Percentiles rank a stretch among this genome's conserved stretches.
Evolutionary conservation across 2,113 vertebrate species (phyloP).

Genomic region (Neolamprologus longior): DNA sequence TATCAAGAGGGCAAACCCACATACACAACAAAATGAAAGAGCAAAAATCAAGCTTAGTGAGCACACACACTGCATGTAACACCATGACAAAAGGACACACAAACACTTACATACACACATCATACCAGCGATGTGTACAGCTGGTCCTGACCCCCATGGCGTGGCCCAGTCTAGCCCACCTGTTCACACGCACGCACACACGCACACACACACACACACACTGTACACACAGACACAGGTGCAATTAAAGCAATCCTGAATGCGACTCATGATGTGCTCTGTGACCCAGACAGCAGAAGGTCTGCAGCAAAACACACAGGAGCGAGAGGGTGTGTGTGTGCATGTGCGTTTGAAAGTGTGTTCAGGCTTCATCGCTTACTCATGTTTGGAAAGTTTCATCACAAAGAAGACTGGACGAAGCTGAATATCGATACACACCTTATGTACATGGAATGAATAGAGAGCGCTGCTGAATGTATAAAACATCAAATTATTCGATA

Average conservation of each 20-base stretch:
- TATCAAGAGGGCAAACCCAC: conserved; percentile 15
- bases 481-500: background rate
- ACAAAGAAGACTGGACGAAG: background rate
- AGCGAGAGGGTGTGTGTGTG: background rate
- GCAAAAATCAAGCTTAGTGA: background rate
- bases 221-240: conserved; percentile 14
- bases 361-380: background rate
- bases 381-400: background rate
- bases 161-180: conserved; percentile 48
- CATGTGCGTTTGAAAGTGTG: background rate
- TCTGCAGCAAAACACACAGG: conserved; percentile 34
- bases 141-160: conserved; percentile 56
- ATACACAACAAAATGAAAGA: conserved; percentile 23
- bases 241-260: conserved; percentile 64
- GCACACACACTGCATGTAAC: background rate
- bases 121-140: conserved; percentile 41
- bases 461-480: background rate
- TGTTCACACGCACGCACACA: conserved; percentile 23
- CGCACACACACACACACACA: background rate
- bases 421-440: background rate
- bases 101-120: conserved; percentile 20
- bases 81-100: conserved; percentile 16
- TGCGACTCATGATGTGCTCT: conserved; percentile 58
- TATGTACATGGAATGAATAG: background rate
- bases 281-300: conserved; percentile 64